Evolutionary conservation across 1,140 invertebrate genomes (phyloP).

Genomic region (Agrypnia vestita): DNA sequence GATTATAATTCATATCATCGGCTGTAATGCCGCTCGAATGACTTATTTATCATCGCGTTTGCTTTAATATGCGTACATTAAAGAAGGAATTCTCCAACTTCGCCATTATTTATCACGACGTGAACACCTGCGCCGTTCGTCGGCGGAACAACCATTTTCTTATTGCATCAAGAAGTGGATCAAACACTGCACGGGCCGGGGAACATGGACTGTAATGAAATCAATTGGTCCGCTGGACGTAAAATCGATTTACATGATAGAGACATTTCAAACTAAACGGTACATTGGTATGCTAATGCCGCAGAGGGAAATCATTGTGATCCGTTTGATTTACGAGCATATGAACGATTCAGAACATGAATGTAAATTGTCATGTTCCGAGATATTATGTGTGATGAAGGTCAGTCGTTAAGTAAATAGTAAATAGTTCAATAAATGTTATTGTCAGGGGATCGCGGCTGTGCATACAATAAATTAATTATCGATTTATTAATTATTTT

Average conservation of each 20-base stretch:
- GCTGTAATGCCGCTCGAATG: neutral
- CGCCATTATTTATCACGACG: constrained; percentile 1
- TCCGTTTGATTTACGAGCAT: too few species aligned
- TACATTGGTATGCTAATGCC: constrained; percentile 3
- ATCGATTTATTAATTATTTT: too few species aligned
- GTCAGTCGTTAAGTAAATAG: too few species aligned
- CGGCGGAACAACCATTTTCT: constrained; percentile 12
- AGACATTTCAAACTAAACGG: constrained; percentile 37
- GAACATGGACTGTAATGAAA: neutral
- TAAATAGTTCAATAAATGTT: too few species aligned
- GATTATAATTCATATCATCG: constrained; percentile 27
- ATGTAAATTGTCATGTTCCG: too few species aligned
- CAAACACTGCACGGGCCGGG: constrained; percentile 1
- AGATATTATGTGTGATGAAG: too few species aligned
- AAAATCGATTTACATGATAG: constrained; percentile 43
- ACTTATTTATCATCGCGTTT: constrained; percentile 21
- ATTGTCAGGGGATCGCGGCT: too few species aligned
- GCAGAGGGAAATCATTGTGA: neutral
- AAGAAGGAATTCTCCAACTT: neutral
- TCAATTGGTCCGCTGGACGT: constrained; percentile 21
- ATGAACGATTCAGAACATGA: too few species aligned
- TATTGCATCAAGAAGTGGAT: constrained; percentile 18
- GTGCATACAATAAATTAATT: too few species aligned
- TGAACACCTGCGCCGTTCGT: constrained; percentile 3
- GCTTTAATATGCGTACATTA: neutral